Evolutionary conservation across 2,888 invertebrate species (phyloP), one percentile per base, ranked within the genome.

Genomic region (Crocallis elinguaria): DNA sequence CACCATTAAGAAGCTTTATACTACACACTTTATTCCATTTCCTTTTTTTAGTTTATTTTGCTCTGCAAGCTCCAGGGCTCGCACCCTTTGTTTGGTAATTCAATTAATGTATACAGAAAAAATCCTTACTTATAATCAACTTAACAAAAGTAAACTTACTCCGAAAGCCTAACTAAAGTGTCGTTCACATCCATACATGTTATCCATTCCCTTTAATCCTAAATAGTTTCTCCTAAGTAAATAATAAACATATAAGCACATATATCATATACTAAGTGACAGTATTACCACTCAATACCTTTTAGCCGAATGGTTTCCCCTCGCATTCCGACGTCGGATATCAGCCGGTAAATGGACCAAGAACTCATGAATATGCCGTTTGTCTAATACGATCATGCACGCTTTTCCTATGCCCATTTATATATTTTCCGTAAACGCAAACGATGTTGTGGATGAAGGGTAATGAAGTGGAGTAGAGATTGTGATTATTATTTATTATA

Each of bases 221-320:
- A 16, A 42, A 32, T 42, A 21, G 21, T 42, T 13, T 32, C 9
- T 2, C 13, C 13, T 13, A 32, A 42, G 32, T 19, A 42, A 42
- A 41, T 19, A 9, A 27, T 9, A 39, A 29, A 25, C n/a, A 6
- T 30, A 2, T 11, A 29, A 11, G 6, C 11, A n/a, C 29, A 32
- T 5, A 27, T 16, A 16, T 16, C 12, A 12, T 4, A 29, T 29
- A 3, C 11, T 29, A 3, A 11, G 1, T 27, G 4, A 3, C 11
- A 8, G 27, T 2, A n/a, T n/a, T 4, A 6, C 1, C 29, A 42
- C 36, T 46, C 39, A 27, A 57, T 42, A 41, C 69, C 75, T 73
- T 74, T 73, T 72, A 73, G 66, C 64, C 44, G 65, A 75, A 73
- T 71, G 66, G 71, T 45, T 49, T 53, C 37, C 43, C 33, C 42